Evolutionary conservation across 1,140 invertebrate species (phyloP), one percentile per base, ranked within the genome.

Genomic region (Eubasilissa regina): DNA sequence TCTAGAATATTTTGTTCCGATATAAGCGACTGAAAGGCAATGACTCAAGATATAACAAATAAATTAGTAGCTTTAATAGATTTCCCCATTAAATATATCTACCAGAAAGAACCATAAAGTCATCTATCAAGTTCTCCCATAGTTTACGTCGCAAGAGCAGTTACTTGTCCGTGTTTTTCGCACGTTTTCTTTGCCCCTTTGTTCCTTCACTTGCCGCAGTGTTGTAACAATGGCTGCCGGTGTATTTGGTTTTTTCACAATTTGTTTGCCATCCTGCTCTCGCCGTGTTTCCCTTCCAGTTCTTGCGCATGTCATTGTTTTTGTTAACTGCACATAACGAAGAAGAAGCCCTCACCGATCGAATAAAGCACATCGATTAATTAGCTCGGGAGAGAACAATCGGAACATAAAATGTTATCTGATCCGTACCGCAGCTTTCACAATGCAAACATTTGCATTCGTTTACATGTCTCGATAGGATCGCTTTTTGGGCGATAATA

Each of bases 121-220:
- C 17, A 58, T 58, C 60, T 8, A 62, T 35, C 60, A 62, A 35
- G 25, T 25, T 62, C 25, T 35, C 60, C 60, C 60, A 62, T 62
- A 4, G 11, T 35, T 62, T 62, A 13, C 13, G 17, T 35, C 25
- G 17, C 3, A 62, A 62, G 25, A 35, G 25, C 25, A 35, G 25
- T 62, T 35, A 10, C 13, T 17, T 19, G 11, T 15, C n/a, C 17
- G 19, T 73, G 25, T 78, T 77, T 62, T 79, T 79, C 78, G 47
- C 78, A 79, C 78, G 78, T 79, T 79, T 79, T 79, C 78, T 75
- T 79, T 21, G 58, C 66, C 60, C 58, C 78, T 75, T 79, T 79
- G 78, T 79, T 74, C 70, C 25, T 74, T 74, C 25, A 19, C 43
- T 74, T 55, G 72, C 44, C 44, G 17, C 44, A 56, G n/a, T 66